These are phyloP conservation scores for Neolamprologus modestus DNA, from an alignment of 2,113 vertebrate species.

Conservation along the genomic window DNA sequence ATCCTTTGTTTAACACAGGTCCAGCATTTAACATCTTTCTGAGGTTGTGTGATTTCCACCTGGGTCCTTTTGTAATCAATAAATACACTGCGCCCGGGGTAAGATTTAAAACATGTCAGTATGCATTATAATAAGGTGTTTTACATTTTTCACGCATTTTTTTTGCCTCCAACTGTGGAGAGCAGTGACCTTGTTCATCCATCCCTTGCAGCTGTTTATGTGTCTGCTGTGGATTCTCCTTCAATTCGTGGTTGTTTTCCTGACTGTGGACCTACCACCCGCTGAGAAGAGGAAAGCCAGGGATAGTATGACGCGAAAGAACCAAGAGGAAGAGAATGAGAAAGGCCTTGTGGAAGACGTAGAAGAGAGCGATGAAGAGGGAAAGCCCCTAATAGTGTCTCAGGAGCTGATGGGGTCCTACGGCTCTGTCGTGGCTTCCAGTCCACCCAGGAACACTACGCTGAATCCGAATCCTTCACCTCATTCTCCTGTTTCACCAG, in stretches of 20 bases:
- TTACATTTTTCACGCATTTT: background rate
- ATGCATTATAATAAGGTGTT: background rate
- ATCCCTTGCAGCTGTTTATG: conserved; percentile 74
- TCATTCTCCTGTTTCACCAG: background rate
- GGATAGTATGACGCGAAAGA: background rate
- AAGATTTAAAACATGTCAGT: conserved; percentile 8
- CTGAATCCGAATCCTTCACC: background rate
- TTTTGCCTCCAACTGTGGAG: background rate
- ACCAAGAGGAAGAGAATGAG: background rate
- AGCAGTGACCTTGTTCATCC: background rate
- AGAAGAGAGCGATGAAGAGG: conserved; percentile 49
- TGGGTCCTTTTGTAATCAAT: conserved; percentile 76
- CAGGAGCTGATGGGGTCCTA: conserved; percentile 60
- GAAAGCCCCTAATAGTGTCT: conserved; percentile 54
- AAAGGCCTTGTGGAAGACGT: background rate
- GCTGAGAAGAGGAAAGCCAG: background rate
- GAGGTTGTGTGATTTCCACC: conserved; percentile 72
- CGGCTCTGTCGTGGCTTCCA: conserved; percentile 32
- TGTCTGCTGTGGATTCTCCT: conserved; percentile 76
- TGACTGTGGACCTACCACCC: conserved; percentile 73
- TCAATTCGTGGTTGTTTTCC: conserved; percentile 68
- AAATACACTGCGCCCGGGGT: conserved; percentile 81
- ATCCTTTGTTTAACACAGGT: conserved; percentile 48
- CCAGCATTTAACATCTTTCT: conserved; percentile 81
- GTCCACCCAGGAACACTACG: background rate